phyloP scores from a whole-genome alignment of 92 coral and sea anemone species.

The Zoanthus sansibaricus region DNA sequence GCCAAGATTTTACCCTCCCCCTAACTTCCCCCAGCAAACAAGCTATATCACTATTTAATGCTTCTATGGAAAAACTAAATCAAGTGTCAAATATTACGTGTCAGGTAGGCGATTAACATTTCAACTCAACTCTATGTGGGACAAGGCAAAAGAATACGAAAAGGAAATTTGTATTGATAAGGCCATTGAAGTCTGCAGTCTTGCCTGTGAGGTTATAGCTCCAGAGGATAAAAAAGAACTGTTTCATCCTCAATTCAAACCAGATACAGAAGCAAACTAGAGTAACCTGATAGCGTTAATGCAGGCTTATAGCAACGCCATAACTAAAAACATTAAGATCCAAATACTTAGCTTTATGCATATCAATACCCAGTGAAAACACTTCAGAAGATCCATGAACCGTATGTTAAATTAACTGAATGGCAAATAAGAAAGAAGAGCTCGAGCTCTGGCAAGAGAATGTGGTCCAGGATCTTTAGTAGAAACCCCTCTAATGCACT shows the following conservation, averaged over 20 bases:
- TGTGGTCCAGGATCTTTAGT: conserved; percentile 70
- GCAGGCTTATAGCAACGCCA: conserved; percentile 63
- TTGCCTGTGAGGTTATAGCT: conserved; percentile 39
- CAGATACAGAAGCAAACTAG: conserved; percentile 25
- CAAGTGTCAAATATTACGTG: conserved; percentile 48
- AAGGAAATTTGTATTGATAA: conserved; percentile 47
- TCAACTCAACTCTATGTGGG: conserved; percentile 56
- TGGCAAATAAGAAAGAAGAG: conserved; percentile 69
- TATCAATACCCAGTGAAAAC: conserved; percentile 63
- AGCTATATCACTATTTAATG: conserved; percentile 65
- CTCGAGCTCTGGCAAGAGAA: conserved; percentile 69
- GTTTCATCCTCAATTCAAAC: conserved; percentile 47
- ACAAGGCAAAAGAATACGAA: conserved; percentile 36
- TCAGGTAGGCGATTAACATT: conserved; percentile 58
- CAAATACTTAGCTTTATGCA: conserved; percentile 70
- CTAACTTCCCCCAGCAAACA: not conserved
- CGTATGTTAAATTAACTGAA: conserved; percentile 62
- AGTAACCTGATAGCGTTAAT: conserved; percentile 61
- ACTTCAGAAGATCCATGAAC: conserved; percentile 66
- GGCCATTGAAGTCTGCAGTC: conserved; percentile 50
- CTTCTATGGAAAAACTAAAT: conserved; percentile 56
- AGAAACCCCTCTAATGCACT: conserved; percentile 32
- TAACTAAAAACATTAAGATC: conserved; percentile 65
- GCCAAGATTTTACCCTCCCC: too few relatives aligned
- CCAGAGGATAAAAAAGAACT: conserved; percentile 57